Evolutionary conservation across 2,797 vertebrate species (phyloP), one percentile per base, ranked within the genome.

Genomic region (Brachyalestes nurse): DNA sequence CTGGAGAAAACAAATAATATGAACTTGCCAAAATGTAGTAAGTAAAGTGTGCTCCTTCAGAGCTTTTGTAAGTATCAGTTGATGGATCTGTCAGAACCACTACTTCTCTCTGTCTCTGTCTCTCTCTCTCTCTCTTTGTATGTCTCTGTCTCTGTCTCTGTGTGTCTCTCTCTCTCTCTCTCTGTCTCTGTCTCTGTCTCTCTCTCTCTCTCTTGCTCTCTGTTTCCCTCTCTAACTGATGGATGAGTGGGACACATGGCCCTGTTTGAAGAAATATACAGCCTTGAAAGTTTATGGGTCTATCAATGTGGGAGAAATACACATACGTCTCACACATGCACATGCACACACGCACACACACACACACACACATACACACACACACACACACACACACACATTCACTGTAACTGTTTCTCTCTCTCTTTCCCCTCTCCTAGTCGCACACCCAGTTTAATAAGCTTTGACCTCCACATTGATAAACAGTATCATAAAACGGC

Each of bases 391-490:
- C 45, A 6, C 45, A 6, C 10, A 0, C 47, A 10, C 12, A 12
- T 14, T 49, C 47, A 12, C 47, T 60, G 47, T 67, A 61, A 66
- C 38, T 57, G 49, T n/a, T 2, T 69, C 25, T 62, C 67, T 13
- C 12, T 51, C 12, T 70, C 49, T 55, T 7, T 42, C 23, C 12
- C 17, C 82, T 8, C 83, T 72, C 70, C 53, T 49, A 69, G 72
- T 17, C 58, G 6, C 23, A 49, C 17, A 9, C 17, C 65, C 65
- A 71, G 23, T 64, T 79, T 79, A 75, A 42, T 57, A 42, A 53
- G 21, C 67, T 64, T 45, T 82, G 80, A 77, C 80, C 58, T 69
- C 58, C 51, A 77, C 69, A 51, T 67, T 82, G 69, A 78, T 77
- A 77, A 77, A 77, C 75, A 77, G 60, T 72, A 57, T 73, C 60